Base-by-base conservation (phyloP, 2,888 invertebrate genomes). In the Ichneumoninae sp. region DNA sequence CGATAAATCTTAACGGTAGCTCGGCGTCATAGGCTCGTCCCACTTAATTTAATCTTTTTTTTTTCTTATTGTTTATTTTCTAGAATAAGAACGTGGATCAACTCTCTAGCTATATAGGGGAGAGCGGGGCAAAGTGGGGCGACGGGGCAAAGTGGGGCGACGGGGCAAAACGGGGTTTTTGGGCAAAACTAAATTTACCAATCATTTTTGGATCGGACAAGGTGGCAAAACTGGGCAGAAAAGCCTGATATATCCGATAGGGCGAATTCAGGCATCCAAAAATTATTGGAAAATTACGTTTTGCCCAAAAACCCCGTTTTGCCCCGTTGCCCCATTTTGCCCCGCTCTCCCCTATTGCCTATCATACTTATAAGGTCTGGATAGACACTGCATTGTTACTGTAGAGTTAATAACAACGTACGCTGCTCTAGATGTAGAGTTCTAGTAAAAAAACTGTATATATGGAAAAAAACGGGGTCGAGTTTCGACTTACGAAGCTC, bases 1-100 rank as follows among this genome's bases (percentile, higher is more conserved):
- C 26, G 30, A 76, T 57, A 68, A 68, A 68, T 76, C 68, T 40
- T 76, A 50, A 70, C 16, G 69, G 33, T 70, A 50, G 60, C 60
- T 62, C 33, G 16, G n/a, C 60, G 60, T 30, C 33, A 60, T 44
- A 57, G n/a, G 26, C 72, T 57, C 22, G 44, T 26, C 44, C 26
- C 13, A 57, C 47, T 33, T 62, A 33, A 33, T 13, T 19, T 19
- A 19, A n/a, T 0, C 6, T 0, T 47, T 10, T 68, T 47, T 30
- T 50, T 68, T 68, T 22, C 8, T 70, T 50, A 2, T 52, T 16
- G 8, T 40, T 40, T n/a, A n/a, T 52, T n/a, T n/a, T 13, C 10
- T 10, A 22, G 16, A 22, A 52, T 44, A 57, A 77, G 36, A 77
- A 60, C 62, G 7, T 6, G 47, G 30, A 62, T 30, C 19, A 62